These are phyloP conservation scores for Dexiosoma caninum DNA, from an alignment of 2,888 invertebrate species.

Conservation along the genomic window DNA sequence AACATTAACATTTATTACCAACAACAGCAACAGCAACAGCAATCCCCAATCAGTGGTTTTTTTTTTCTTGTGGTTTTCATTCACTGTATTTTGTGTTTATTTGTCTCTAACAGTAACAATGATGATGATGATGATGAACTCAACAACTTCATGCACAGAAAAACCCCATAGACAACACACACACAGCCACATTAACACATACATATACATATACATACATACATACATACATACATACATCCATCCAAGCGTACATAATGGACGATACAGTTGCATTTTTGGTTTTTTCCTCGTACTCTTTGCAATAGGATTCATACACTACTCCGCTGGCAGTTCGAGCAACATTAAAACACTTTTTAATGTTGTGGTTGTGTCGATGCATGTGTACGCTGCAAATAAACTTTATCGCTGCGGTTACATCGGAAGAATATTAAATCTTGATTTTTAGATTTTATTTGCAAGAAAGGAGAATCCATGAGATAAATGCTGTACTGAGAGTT, in stretches of 20 bases:
- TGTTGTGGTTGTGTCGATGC: background rate
- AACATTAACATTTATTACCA: constrained; percentile 25
- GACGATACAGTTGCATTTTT: background rate
- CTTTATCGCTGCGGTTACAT: background rate
- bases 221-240: background rate
- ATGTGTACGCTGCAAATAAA: background rate
- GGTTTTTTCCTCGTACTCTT: background rate
- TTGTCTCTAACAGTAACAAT: constrained; percentile 10
- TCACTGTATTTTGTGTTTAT: background rate
- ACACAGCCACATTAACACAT: background rate
- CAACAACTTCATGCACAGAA: background rate
- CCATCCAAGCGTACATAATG: too few species aligned
- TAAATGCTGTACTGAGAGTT: too few species aligned
- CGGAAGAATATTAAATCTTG: too few species aligned
- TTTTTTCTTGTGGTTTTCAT: background rate
- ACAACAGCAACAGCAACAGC: background rate
- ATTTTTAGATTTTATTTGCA: too few species aligned
- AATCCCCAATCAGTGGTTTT: background rate
- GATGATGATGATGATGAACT: constrained; percentile 24
- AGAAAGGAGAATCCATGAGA: too few species aligned
- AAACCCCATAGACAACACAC: background rate
- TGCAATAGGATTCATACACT: background rate
- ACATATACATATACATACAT: background rate
- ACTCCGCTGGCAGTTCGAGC: background rate
- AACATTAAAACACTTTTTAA: background rate